phyloP scores from a whole-genome alignment of 2,797 vertebrate genomes.

The Siniperca obscura region DNA sequence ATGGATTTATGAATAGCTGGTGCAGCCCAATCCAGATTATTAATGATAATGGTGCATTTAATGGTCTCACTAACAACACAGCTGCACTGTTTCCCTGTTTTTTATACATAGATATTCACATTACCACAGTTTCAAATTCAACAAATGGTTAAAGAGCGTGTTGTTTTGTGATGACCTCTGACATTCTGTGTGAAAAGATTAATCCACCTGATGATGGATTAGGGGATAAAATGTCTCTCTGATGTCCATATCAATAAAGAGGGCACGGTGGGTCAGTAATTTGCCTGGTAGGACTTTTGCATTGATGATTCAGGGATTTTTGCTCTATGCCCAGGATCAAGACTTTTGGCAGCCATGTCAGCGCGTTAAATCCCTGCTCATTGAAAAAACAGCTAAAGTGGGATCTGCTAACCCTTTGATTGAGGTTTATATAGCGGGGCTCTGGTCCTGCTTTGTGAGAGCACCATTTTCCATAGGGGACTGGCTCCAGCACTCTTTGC shows the following conservation, averaged over 20 bases:
- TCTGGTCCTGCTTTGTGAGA: constrained; percentile 59
- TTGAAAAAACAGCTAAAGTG: constrained; percentile 77
- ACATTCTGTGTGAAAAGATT: constrained; percentile 64
- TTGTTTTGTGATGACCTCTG: constrained; percentile 69
- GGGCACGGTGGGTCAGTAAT: constrained; percentile 74
- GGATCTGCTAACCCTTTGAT: constrained; percentile 76
- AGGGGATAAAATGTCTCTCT: constrained; percentile 64
- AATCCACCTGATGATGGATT: constrained; percentile 64
- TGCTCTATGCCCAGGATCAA: constrained; percentile 76
- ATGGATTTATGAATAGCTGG: neutral
- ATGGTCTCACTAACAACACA: neutral
- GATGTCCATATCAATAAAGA: constrained; percentile 72
- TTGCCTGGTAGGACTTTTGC: constrained; percentile 80
- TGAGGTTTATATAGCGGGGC: constrained; percentile 81
- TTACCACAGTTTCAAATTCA: neutral
- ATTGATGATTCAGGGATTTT: constrained; percentile 85
- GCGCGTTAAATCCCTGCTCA: constrained; percentile 75
- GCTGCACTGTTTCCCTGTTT: too few species aligned
- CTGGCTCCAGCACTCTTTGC: constrained; percentile 62
- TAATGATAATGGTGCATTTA: neutral
- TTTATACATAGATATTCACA: neutral
- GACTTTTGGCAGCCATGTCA: constrained; percentile 77
- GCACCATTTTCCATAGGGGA: constrained; percentile 54
- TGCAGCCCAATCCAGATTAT: neutral
- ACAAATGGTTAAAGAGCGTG: neutral